Base-by-base conservation (phyloP, 2,888 invertebrate species). In the Steinernema scapterisci region DNA sequence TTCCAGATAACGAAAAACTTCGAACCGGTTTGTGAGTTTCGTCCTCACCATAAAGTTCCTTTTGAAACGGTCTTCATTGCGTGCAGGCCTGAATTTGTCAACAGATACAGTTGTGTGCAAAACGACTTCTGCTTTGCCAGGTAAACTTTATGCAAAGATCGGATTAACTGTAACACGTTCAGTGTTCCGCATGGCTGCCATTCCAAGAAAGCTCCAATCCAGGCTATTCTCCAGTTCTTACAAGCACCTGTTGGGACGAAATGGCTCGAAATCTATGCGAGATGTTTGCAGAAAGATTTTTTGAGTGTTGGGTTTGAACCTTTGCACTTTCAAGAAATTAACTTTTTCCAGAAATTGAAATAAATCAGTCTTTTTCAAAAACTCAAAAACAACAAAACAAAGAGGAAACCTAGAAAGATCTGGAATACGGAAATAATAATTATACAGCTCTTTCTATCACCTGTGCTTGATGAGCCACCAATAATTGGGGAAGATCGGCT, bases 121-220 rank as follows among this genome's bases (percentile, higher is more conserved):
- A 46, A 71, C n/a, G 56, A 76, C 63, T 75, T 77, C 52, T 56
- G 72, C 51, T 31, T 76, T 70, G 56, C 72, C 19, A 76, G 77
- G 77, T 72, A 23, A 16, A 38, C 11, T 56, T 21, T 56, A 38
- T 45, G 25, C 31, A 23, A 16, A 21, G 43, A 31, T n/a, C n/a
- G n/a, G n/a, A n/a, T n/a, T n/a, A n/a, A n/a, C n/a, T n/a, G n/a
- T n/a, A n/a, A n/a, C n/a, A n/a, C n/a, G 19, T 80, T 19, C 76
- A 84, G 84, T 71, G 76, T 84, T 25, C 96, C 97, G 0, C 95
- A 95, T 89, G 92, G 93, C 19, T 90, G 96, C 76, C 96, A 97
- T 89, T 97, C 97, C 0, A 95, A 95, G 88, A 97, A 97, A 89
- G 96, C 96, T 51, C 95, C 95, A 0, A 89, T 97, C 73, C 85